These are phyloP conservation scores for Labeo calbasu DNA, from an alignment of 2,797 vertebrate species.

Conservation along the genomic window DNA sequence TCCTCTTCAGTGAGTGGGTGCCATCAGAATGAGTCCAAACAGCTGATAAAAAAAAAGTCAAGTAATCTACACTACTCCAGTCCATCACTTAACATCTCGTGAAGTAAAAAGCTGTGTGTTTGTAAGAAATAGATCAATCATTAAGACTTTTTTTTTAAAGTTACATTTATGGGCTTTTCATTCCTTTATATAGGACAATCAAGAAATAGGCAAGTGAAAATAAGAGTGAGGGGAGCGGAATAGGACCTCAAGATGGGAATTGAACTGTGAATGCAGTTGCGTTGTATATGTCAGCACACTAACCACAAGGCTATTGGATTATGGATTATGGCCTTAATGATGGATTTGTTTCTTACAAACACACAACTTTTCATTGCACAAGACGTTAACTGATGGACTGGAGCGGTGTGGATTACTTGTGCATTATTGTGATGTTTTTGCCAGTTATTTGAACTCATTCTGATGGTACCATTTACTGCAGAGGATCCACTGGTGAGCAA, in stretches of 20 bases:
- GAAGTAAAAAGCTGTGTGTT: background rate
- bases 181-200: too few relatives aligned
- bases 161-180: too few relatives aligned
- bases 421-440: background rate
- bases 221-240: too few relatives aligned
- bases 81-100: background rate
- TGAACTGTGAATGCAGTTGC: too few relatives aligned
- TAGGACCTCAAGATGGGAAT: too few relatives aligned
- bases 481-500: background rate
- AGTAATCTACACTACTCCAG: background rate
- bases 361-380: background rate
- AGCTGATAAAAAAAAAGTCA: background rate
- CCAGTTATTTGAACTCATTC: background rate
- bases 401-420: background rate
- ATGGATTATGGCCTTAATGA: background rate
- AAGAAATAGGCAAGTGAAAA: too few relatives aligned
- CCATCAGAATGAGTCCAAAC: background rate
- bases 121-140: background rate
- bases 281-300: too few relatives aligned
- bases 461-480: background rate
- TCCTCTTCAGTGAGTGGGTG: background rate
- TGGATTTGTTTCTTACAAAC: background rate
- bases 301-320: too few relatives aligned
- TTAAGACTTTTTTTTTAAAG: background rate
- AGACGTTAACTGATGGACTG: background rate